phyloP scores from a whole-genome alignment of 1,140 invertebrate species.

The Cotesia glomerata region DNA sequence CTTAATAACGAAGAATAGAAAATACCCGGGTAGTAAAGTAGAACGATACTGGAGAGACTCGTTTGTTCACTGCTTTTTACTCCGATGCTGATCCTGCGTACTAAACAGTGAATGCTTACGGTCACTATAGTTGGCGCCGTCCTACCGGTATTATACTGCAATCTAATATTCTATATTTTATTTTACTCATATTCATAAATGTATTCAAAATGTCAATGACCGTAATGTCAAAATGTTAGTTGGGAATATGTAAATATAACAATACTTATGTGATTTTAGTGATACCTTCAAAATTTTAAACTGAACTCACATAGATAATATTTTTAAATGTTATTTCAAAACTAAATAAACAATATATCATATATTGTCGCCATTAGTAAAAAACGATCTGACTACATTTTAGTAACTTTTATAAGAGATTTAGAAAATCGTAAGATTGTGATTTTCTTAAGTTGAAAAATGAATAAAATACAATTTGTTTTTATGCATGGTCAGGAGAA shows the following conservation, averaged over 20 bases:
- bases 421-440: no score
- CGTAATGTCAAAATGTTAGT: background rate
- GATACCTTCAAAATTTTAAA: no score
- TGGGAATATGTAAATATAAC: background rate
- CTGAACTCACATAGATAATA: no score
- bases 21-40: slow-evolving; percentile 51
- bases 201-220: background rate
- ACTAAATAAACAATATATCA: no score
- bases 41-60: slow-evolving; percentile 42
- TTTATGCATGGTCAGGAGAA: no score
- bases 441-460: no score
- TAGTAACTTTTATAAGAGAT: no score
- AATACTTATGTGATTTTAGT: no score
- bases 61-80: slow-evolving; percentile 23
- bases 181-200: slow-evolving; percentile 19
- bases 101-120: slow-evolving; percentile 42
- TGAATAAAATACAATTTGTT: no score
- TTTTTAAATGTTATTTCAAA: no score
- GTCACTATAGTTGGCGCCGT: slow-evolving; percentile 34
- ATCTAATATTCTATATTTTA: background rate
- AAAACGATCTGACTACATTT: no score
- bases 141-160: slow-evolving; percentile 32
- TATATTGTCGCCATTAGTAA: no score
- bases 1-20: slow-evolving; percentile 44
- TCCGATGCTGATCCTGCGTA: slow-evolving; percentile 49